These are phyloP conservation scores for Monoplex corrugatus DNA, from an alignment of 2,888 invertebrate genomes.

Conservation along the genomic window DNA sequence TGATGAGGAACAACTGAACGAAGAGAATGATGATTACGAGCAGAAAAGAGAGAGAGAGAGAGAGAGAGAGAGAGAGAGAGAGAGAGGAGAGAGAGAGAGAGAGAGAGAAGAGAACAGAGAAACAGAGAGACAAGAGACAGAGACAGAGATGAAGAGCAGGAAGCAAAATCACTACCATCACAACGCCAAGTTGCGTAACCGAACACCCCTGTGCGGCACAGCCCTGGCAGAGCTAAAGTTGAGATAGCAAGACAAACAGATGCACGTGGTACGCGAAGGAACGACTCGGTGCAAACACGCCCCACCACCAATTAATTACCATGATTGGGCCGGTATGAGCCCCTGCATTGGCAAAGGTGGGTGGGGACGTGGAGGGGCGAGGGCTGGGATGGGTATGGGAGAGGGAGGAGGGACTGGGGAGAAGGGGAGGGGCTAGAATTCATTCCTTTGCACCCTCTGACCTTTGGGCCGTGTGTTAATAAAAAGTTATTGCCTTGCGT, in stretches of 20 bases:
- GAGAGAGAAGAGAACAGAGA: background rate
- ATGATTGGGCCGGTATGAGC: no score
- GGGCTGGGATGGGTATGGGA: no score
- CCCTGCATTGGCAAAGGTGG: no score
- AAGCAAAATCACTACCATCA: background rate
- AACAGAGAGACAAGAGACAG: background rate
- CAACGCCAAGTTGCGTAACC: background rate
- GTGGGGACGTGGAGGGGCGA: no score
- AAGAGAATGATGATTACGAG: no score
- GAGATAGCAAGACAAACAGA: background rate
- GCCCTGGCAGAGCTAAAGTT: background rate
- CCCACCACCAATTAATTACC: background rate
- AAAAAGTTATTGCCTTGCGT: no score
- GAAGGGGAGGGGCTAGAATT: background rate
- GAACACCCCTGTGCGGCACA: background rate
- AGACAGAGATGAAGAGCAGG: background rate
- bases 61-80: conserved; percentile 37
- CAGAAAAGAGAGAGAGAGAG: conserved; percentile 1
- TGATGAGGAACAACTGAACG: no score
- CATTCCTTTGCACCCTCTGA: no score
- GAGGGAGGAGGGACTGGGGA: background rate
- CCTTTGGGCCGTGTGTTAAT: no score
- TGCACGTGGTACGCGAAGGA: background rate
- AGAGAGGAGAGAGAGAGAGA: background rate
- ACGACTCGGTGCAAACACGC: background rate